Conservation (phyloP, 1,140 invertebrate genomes). For the Tachypleus tridentatus region DNA sequence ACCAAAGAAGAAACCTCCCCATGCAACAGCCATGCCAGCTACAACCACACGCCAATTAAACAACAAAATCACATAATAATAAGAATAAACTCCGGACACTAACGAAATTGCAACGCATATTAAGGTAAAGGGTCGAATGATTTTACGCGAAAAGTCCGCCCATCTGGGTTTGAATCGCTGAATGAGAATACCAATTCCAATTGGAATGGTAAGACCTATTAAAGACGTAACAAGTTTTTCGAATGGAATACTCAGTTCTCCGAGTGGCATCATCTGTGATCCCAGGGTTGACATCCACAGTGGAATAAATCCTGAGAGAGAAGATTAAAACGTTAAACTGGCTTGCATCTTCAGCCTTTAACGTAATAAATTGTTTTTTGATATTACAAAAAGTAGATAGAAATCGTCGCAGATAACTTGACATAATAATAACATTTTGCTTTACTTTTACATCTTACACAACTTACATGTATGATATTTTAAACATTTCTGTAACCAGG, state of each 20-base stretch:
- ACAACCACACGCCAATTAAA: constrained; percentile 29
- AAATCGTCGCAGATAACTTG: no score
- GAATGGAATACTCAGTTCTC: constrained; percentile 33
- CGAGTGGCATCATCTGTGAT: constrained; percentile 19
- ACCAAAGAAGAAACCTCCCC: constrained; percentile 39
- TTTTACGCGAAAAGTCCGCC: constrained; percentile 22
- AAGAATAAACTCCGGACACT: constrained; percentile 34
- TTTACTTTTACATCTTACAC: no score
- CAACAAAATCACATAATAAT: constrained; percentile 38
- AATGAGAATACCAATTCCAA: constrained; percentile 33
- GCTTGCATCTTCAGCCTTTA: no score
- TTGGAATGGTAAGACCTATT: constrained; percentile 32
- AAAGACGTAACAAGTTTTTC: constrained; percentile 34
- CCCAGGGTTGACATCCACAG: constrained; percentile 41
- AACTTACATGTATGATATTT: no score
- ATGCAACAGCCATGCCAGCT: constrained; percentile 37
- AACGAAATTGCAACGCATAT: constrained; percentile 36
- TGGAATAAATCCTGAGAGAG: constrained; percentile 35
- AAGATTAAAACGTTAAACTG: no score
- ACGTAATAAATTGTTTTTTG: no score
- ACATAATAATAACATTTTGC: no score
- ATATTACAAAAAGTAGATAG: no score
- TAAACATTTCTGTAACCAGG: no score
- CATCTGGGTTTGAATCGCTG: constrained; percentile 25
- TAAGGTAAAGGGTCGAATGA: constrained; percentile 33